Evolutionary conservation across 37 sponge, comb jelly and placozoan genomes (phyloP), one percentile per base, ranked within the genome.

Genomic region (Oopsacas minuta): DNA sequence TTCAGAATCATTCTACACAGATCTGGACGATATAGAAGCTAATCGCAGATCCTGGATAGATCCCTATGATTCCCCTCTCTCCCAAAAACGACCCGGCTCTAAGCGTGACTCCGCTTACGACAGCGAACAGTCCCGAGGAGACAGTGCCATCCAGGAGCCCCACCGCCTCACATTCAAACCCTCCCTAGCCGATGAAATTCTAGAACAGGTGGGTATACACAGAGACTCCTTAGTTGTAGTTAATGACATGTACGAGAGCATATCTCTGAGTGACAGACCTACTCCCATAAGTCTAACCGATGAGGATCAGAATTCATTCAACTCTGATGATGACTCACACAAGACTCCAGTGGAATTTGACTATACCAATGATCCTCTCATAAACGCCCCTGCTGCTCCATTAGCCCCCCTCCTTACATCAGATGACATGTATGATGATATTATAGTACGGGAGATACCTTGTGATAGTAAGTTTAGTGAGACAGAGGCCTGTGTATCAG

Each of bases 51-150:
- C 75, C 22, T 61, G 75, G 75, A 5, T 61, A 5, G 75, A 61
- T 34, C 75, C 22, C 75, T 32, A n/a, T 34, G 75, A 61, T 34
- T 61, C 75, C 28, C 75, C 75, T n/a, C 75, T 61, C 75, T 61
- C 75, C 75, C 75, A 61, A 12, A 61, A 61, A 34, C 7, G 75
- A 10, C 75, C 75, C 75, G 75, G 75, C 32, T 61, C 75, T 34
- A 61, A 61, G 22, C 75, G 75, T 5, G 75, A 61, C 75, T 61
- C 75, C 75, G 75, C 75, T n/a, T 61, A 61, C 75, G 75, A 61
- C 75, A 61, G 75, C 75, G 75, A 61, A 34, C 75, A 61, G 75
- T 61, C 75, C 32, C 75, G 75, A 3, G 75, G 75, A 34, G 75
- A 61, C 75, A 61, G 75, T 34, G 75, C 30, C 28, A 61, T n/a